phyloP scores from a whole-genome alignment of 2,888 invertebrate genomes.

The Zaprionus bogoriensis region DNA sequence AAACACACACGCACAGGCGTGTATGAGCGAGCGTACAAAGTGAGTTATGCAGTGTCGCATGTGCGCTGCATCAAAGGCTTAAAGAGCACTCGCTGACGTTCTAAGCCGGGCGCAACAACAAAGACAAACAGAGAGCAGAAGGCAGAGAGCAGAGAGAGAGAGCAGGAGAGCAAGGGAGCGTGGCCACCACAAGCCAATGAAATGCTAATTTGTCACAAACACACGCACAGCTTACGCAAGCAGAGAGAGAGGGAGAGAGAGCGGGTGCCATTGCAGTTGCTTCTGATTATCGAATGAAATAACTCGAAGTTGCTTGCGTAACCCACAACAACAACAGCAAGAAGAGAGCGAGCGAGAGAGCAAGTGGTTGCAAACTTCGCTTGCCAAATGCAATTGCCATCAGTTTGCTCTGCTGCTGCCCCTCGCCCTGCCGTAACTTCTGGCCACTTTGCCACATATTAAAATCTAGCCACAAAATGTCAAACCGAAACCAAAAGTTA shows the following conservation, averaged over 20 bases:
- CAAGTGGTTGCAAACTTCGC: conserved; percentile 11
- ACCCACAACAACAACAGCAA: conserved; percentile 27
- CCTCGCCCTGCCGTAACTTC: conserved; percentile 50
- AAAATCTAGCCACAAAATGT: conserved; percentile 74
- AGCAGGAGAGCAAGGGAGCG: conserved; percentile 28
- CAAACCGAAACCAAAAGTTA: conserved; percentile 74
- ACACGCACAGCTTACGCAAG: conserved; percentile 14
- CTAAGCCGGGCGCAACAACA: conserved; percentile 51
- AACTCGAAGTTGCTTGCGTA: conserved; percentile 28
- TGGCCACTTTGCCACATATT: conserved; percentile 65
- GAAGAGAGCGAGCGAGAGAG: conserved; percentile 12
- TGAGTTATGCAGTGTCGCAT: conserved; percentile 61
- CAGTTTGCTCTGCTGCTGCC: conserved; percentile 5
- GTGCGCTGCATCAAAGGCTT: conserved; percentile 62
- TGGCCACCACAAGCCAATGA: conserved; percentile 33
- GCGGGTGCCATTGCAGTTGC: conserved; percentile 26
- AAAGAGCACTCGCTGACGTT: conserved; percentile 58
- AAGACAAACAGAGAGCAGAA: not conserved
- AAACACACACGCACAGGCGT: not conserved
- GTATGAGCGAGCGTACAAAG: conserved; percentile 11
- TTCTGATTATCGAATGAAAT: conserved; percentile 40
- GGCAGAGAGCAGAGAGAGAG: conserved; percentile 9
- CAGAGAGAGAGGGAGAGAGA: not conserved
- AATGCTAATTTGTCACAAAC: conserved; percentile 64
- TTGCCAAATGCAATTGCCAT: conserved; percentile 46